Conservation (phyloP, 1,140 invertebrate species). For the Eupristina koningsbergeri region DNA sequence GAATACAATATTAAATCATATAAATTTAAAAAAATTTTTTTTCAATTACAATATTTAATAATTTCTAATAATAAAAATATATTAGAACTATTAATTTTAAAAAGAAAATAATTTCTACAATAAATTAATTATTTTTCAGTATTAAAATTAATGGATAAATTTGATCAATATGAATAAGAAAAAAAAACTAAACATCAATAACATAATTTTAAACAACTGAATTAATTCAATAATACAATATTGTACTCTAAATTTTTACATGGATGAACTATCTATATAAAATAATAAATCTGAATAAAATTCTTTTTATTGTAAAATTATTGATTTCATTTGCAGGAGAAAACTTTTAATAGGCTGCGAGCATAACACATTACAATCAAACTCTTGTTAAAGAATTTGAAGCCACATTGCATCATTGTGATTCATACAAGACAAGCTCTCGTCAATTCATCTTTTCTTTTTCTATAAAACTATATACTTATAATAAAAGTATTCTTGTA, state of each 20-base stretch:
- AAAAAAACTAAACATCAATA: too few species aligned
- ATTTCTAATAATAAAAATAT: not conserved
- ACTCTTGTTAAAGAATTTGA: not conserved
- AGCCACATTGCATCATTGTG: too few species aligned
- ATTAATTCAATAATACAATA: too few species aligned
- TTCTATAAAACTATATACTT: constrained; percentile 26
- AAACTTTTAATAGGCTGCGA: not conserved
- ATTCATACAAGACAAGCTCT: not conserved
- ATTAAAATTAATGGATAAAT: not conserved
- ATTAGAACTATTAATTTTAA: not conserved
- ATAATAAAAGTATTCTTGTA: too few species aligned
- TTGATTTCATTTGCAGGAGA: not conserved
- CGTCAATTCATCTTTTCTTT: not conserved
- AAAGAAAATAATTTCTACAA: not conserved
- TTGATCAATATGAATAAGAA: not conserved
- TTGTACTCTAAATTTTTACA: too few species aligned
- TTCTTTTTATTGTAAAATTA: not conserved
- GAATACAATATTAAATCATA: not conserved
- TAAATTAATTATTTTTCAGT: not conserved
- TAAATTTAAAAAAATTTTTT: not conserved
- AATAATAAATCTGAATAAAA: too few species aligned
- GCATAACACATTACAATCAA: constrained; percentile 9
- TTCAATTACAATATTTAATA: not conserved
- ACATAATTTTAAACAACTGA: too few species aligned
- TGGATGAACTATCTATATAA: not conserved